These are phyloP conservation scores for Tetranychus urticae DNA, from an alignment of 1,140 invertebrate genomes.

Conservation along the genomic window DNA sequence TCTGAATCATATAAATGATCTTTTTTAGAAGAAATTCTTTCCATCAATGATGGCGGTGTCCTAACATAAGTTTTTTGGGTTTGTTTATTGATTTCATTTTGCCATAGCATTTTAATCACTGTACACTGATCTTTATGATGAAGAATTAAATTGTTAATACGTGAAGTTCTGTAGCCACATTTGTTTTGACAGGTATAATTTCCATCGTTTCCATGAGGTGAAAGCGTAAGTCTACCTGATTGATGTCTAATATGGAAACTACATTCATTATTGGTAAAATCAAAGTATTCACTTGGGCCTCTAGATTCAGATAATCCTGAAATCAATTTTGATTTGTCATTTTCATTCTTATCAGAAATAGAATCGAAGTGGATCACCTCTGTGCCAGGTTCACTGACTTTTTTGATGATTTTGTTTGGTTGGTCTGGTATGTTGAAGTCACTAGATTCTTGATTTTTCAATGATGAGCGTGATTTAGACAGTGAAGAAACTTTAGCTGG, in stretches of 20 bases:
- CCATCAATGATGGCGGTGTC: neutral
- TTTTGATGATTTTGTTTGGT: too few species aligned
- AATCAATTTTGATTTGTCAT: neutral
- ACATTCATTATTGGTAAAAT: neutral
- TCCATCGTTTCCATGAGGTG: neutral
- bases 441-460: too few species aligned
- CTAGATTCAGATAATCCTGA: neutral
- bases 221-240: neutral
- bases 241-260: constrained; percentile 3
- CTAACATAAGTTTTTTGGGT: neutral
- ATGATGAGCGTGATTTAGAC: too few species aligned
- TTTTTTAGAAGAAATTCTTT: neutral
- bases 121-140: constrained; percentile 5
- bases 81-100: constrained; percentile 1
- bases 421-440: too few species aligned
- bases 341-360: neutral
- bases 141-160: constrained; percentile 2
- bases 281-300: neutral
- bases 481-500: too few species aligned
- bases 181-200: constrained; percentile 3
- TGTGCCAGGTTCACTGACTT: too few species aligned
- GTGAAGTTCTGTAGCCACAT: constrained; percentile 2
- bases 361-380: too few species aligned
- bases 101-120: neutral
- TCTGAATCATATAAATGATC: neutral